Evolutionary conservation across 2,113 vertebrate species (phyloP).

Genomic region (Channa maculata): DNA sequence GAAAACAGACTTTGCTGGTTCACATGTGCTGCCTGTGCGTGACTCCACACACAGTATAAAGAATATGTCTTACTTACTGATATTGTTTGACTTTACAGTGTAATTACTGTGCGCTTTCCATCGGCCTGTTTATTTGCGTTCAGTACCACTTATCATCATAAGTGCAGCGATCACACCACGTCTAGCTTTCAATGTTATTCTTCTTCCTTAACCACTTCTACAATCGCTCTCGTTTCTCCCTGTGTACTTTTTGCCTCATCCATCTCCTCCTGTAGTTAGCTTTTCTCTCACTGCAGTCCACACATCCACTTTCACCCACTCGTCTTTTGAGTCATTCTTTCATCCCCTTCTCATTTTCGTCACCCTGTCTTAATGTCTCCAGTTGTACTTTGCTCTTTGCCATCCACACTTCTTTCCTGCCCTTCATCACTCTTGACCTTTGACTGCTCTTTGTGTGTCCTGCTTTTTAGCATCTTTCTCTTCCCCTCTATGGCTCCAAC

Average conservation of each 20-base stretch:
- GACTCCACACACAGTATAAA: not conserved
- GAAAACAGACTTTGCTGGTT: constrained; percentile 18
- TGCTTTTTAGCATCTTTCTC: constrained; percentile 23
- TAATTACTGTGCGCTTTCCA: constrained; percentile 32
- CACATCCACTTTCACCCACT: constrained; percentile 45
- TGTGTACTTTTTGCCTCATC: not conserved
- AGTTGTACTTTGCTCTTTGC: constrained; percentile 40
- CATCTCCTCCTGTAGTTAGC: constrained; percentile 34
- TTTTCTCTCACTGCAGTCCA: constrained; percentile 34
- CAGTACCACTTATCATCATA: constrained; percentile 23
- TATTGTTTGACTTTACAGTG: constrained; percentile 39
- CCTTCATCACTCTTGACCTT: constrained; percentile 49
- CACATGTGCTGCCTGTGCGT: not conserved
- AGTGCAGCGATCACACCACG: not conserved
- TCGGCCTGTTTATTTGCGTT: constrained; percentile 28
- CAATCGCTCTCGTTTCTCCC: constrained; percentile 8
- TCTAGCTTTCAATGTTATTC: constrained; percentile 8
- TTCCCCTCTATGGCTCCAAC: constrained; percentile 23
- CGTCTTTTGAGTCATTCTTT: constrained; percentile 56
- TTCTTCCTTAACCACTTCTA: constrained; percentile 22
- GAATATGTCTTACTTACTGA: constrained; percentile 31
- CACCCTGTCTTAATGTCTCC: constrained; percentile 36
- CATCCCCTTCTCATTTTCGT: constrained; percentile 55
- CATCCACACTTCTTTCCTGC: constrained; percentile 26
- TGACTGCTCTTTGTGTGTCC: constrained; percentile 45